Evolutionary conservation across 2,113 vertebrate species (phyloP), one percentile per base, ranked within the genome.

Genomic region (Mustela lutreola): DNA sequence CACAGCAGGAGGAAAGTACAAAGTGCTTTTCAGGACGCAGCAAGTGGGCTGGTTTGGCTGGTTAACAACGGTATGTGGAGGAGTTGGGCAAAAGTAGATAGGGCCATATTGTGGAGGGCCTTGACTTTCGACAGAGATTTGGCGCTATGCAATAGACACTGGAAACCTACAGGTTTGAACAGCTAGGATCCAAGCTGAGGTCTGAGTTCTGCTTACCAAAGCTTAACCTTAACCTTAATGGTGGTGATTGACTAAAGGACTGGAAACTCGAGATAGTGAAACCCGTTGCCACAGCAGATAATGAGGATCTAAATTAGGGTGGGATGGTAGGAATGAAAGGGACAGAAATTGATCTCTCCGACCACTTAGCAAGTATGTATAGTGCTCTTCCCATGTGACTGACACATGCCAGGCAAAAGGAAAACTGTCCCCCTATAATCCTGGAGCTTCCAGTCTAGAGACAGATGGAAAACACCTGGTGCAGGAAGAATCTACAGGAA

Each of bases 381-480:
- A 60, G 9, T 89, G n/a, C 75, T 90, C 79, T 79, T 76, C 36
- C 45, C 75, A 11, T 84, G 88, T 95, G 91, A 85, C 88, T 75
- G 91, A 36, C 39, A 81, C 81, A 63, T 94, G 87, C 83, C 91
- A 89, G 53, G 87, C 81, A 91, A 82, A 90, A 58, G 21, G 56
- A 84, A 84, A 36, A 88, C 56, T 1, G 2, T 62, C n/a, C 39
- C 36, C 28, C 48, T 90, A 36, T 6, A 50, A 88, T 84, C 84
- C 22, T 76, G 84, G 76, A 63, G 84, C 80, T 94, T 90, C 62
- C 14, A 70, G 28, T 95, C 92, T 85, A 88, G 78, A 70, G 90
- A 94, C 89, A 86, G 89, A 93, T 95, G 94, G 96, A 86, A 60
- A 92, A 67, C 84, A 96, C 90, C 63, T 96, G 96, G 80, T 76